These are phyloP conservation scores for Acromyrmex echinatior DNA, from an alignment of 1,140 invertebrate genomes.

Conservation along the genomic window DNA sequence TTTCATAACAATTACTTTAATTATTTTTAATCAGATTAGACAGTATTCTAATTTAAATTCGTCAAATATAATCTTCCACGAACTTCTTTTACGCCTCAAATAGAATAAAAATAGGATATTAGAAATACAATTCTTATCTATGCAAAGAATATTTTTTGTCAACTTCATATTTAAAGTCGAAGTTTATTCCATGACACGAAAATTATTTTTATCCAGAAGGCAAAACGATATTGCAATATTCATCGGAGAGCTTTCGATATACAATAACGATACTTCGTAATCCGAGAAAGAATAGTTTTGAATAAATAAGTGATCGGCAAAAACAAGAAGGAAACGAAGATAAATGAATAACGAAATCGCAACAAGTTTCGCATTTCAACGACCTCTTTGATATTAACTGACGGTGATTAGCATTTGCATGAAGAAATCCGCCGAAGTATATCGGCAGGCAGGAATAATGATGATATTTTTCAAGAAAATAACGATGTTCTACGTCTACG, in stretches of 20 bases:
- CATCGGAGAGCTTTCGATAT: conserved; percentile 17
- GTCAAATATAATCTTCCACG: not conserved
- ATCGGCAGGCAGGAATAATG: conserved; percentile 27
- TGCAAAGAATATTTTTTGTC: not conserved
- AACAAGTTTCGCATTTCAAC: not conserved
- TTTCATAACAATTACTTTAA: not conserved
- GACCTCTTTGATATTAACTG: conserved; percentile 39
- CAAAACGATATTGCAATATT: conserved; percentile 40
- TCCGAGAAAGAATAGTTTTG: conserved; percentile 49
- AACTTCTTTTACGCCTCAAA: not conserved
- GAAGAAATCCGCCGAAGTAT: conserved; percentile 21
- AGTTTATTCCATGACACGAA: conserved; percentile 3
- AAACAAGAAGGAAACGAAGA: conserved; percentile 30
- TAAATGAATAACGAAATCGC: conserved; percentile 49
- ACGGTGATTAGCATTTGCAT: conserved; percentile 31
- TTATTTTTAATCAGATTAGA: conserved; percentile 13
- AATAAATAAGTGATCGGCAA: conserved; percentile 41
- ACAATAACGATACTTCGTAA: conserved; percentile 30
- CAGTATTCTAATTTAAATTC: not conserved
- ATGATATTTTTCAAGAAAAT: conserved; percentile 61
- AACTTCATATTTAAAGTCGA: conserved; percentile 24
- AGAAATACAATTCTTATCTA: not conserved
- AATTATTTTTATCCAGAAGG: not conserved
- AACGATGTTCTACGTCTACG: conserved; percentile 49
- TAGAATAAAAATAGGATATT: not conserved